A percentile compares a stretch with the other conserved stretches of the same genome.
phyloP scores from a whole-genome alignment of 23 tunicate species.

The Trididemnum clinides region DNA sequence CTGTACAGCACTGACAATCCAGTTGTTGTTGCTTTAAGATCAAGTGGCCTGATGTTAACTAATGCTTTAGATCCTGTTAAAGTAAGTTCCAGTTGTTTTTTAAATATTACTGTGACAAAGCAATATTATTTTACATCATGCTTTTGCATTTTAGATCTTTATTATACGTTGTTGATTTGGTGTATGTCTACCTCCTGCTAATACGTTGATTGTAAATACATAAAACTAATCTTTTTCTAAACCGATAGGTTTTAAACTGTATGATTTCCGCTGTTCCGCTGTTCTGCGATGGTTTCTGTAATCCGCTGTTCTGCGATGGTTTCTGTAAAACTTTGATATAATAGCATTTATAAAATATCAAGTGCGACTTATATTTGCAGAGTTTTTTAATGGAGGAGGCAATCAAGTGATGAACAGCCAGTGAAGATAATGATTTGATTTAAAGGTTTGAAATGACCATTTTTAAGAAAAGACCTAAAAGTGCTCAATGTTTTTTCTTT shows the following conservation, averaged over 20 bases:
- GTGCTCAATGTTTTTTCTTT: not conserved
- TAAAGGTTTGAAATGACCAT: not conserved
- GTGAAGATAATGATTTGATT: too few relatives aligned
- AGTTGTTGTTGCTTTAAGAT: slow-evolving; percentile 50
- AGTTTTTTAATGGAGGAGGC: slow-evolving; percentile 32
- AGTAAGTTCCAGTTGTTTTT: slow-evolving; percentile 16
- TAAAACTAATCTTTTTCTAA: too few relatives aligned
- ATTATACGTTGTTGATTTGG: too few relatives aligned
- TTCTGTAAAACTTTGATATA: not conserved
- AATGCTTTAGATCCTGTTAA: slow-evolving; percentile 44
- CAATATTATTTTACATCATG: not conserved
- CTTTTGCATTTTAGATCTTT: not conserved
- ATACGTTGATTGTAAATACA: too few relatives aligned
- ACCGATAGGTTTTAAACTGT: too few relatives aligned
- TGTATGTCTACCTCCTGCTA: too few relatives aligned
- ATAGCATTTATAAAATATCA: not conserved
- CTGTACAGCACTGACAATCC: slow-evolving; percentile 67
- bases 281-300: too few relatives aligned
- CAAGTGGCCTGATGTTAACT: slow-evolving; percentile 44
- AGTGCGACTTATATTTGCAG: not conserved
- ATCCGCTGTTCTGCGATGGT: too few relatives aligned
- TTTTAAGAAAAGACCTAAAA: not conserved
- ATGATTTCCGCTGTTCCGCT: too few relatives aligned
- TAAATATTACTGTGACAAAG: not conserved
- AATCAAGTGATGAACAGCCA: slow-evolving; percentile 29